These are phyloP conservation scores for Motacilla alba DNA, from an alignment of 2,113 vertebrate species.

Conservation along the genomic window DNA sequence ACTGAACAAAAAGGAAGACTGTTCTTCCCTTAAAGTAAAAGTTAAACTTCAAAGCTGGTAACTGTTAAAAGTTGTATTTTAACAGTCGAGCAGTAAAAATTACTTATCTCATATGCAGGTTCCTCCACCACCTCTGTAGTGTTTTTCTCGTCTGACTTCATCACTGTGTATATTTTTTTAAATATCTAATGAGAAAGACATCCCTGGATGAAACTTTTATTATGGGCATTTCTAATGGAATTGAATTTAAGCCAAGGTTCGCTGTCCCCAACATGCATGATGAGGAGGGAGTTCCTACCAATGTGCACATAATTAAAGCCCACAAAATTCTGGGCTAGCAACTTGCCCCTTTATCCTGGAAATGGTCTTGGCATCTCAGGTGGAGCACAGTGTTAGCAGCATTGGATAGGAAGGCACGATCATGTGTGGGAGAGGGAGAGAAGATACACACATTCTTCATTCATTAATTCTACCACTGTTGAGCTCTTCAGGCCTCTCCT, in stretches of 20 bases:
- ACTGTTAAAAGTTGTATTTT: not conserved
- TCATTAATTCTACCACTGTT: not conserved
- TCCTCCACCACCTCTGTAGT: not conserved
- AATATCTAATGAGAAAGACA: not conserved
- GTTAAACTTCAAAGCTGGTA: not conserved
- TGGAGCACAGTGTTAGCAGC: not conserved
- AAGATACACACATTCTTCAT: not conserved
- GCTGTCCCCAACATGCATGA: not conserved
- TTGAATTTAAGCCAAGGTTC: not conserved
- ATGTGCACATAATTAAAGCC: not conserved
- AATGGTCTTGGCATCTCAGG: not conserved
- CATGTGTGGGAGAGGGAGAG: not conserved
- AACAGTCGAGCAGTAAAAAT: not conserved
- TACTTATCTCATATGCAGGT: rapidly evolving
- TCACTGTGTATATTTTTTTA: not conserved
- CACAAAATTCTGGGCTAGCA: not conserved
- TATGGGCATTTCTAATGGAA: not conserved
- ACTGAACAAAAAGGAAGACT: not conserved
- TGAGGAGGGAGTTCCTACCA: not conserved
- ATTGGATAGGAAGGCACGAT: not conserved
- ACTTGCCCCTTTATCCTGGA: not conserved
- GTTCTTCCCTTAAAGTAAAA: not conserved
- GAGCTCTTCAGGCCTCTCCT: not conserved
- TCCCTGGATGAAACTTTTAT: not conserved
- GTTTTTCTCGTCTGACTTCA: not conserved